Evolutionary conservation across 2,888 invertebrate species (phyloP), one percentile per base, ranked within the genome.

Genomic region (Orthosia incerta): DNA sequence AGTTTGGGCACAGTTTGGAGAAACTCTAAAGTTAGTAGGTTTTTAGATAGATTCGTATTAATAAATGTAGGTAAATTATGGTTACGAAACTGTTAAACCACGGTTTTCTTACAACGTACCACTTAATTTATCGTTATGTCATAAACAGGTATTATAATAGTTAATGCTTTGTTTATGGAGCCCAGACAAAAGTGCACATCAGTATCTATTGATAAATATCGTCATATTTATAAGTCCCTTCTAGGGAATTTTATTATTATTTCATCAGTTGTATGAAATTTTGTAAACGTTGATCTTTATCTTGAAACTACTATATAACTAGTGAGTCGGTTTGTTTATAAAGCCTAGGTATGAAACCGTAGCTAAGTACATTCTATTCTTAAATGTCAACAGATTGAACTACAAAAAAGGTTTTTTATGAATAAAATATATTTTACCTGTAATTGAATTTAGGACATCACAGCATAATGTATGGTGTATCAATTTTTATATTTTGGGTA

Each of bases 341-440:
- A 23, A 20, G 2, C 16, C n/a, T 45, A n/a, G 18, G 9, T 46
- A 61, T 57, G 3, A 59, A 59, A 31, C 4, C 9, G 4, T 16
- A 53, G 46, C n/a, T 16, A 50, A 69, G 11, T n/a, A 16, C 57
- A 18, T 48, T 55, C 0, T 55, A 39, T 55, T 64, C 15, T 15
- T 18, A 64, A 73, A 74, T 74, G 18, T 45, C 56, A 45, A 46
- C 60, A 18, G 11, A 59, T 16, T n/a, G 3, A 11, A 4, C 11
- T 2, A 23, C 51, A 0, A 57, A 45, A 65, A 74, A 31, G 39
- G 13, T 11, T 0, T n/a, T 50, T 45, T 1, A 56, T 56, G 7
- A 74, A 74, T 74, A 46, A 51, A 51, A 74, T 46, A 31, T 57
- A n/a, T 11, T 46, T 46, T 53, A 18, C 1, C 31, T 31, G 31